Base-by-base conservation (phyloP, 2,797 vertebrate genomes). In the Rostrhamus sociabilis region DNA sequence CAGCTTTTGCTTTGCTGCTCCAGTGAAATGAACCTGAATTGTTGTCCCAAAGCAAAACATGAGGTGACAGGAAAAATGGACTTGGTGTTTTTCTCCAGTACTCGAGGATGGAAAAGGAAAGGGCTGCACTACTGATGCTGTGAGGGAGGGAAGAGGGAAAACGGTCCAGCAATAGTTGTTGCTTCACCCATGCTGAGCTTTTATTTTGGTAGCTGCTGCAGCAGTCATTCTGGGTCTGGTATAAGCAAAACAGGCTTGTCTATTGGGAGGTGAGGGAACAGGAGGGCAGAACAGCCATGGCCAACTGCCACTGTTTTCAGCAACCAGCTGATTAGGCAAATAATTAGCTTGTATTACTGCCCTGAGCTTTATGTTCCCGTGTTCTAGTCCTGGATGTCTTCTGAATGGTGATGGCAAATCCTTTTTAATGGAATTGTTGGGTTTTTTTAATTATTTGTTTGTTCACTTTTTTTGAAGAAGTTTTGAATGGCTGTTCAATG, bases 211-310 rank as follows among this genome's bases (percentile, higher is more conserved):
- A 58, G 34, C 21, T 69, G 52, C 20, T 83, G 45, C 63, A 72
- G 62, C 7, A 40, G 15, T 14, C 29, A 21, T 80, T 90, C 45
- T 53, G 34, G 22, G 22, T 68, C 20, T 76, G 25, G 6, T 47
- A 15, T 11, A 27, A 17, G 1, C 13, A 43, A 68, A 59, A 52
- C 7, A 43, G 20, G 19, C 20, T 59, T 75, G 48, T 10, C 36
- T 64, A 1, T 2, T n/a, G 19, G 27, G 19, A 47, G 18, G 3
- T 42, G 14, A 10, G 16, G 12, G 20, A n/a, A 48, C 19, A 40
- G 9, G 2, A 2, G 26, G 4, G 1, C 19, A 76, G 38, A 38
- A 58, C 2, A 29, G 8, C 11, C 14, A 11, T 32, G 21, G 14
- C 6, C 31, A 63, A 14, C 15, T 32, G 40, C 25, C 7, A 8